A percentile compares a stretch with the other conserved stretches of the same genome.
These are phyloP conservation scores for Vireo altiloquus DNA, from an alignment of 2,113 vertebrate species.

Conservation along the genomic window DNA sequence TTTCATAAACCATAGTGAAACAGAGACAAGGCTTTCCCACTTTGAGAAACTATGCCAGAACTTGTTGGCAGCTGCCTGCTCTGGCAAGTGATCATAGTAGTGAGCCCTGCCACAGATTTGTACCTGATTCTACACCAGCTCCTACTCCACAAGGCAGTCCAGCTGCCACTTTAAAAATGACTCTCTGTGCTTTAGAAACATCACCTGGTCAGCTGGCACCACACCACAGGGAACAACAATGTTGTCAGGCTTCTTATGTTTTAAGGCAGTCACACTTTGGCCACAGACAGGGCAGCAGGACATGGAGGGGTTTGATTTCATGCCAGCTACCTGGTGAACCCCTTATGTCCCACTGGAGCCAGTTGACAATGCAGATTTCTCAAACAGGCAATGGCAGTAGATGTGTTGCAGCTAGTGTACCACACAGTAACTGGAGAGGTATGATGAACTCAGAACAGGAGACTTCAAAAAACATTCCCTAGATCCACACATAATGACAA, in stretches of 20 bases:
- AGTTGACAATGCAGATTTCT: accelerated
- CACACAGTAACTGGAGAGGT: background rate
- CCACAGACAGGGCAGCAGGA: background rate
- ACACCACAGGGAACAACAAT: background rate
- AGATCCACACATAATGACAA: background rate
- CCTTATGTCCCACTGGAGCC: background rate
- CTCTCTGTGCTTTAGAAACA: background rate
- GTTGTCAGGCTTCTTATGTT: background rate
- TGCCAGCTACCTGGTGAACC: background rate
- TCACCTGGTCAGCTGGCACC: background rate
- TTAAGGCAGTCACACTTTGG: background rate
- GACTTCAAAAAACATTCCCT: background rate
- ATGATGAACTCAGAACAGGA: background rate
- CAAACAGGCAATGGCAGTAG: background rate
- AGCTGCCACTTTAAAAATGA: background rate
- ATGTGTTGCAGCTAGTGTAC: background rate
- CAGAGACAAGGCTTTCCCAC: background rate
- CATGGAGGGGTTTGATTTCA: background rate
- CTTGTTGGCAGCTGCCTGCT: background rate
- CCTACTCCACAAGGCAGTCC: background rate
- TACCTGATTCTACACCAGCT: background rate
- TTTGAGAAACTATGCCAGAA: background rate
- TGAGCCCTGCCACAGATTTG: background rate
- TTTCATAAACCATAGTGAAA: background rate
- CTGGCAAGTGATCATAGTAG: background rate